Evolutionary conservation across 1,140 invertebrate genomes (phyloP).

Genomic region (Drosophila santomea): DNA sequence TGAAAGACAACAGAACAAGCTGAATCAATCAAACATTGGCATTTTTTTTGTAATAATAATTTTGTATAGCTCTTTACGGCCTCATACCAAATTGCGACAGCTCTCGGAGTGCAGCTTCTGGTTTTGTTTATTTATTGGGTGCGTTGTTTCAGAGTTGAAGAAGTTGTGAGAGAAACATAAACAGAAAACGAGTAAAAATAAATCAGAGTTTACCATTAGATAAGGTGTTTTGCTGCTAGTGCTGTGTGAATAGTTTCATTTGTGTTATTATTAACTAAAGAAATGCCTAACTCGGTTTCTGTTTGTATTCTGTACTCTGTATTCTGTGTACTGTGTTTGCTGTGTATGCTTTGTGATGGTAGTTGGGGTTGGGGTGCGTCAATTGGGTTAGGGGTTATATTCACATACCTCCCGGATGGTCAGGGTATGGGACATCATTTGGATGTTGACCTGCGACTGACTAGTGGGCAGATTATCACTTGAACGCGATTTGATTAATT

Average conservation of each 20-base stretch:
- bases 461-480: conserved; percentile 95
- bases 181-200: conserved; percentile 60
- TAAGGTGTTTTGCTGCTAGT: conserved; percentile 26
- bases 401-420: conserved; percentile 94
- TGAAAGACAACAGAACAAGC: conserved; percentile 40
- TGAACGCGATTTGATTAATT: conserved; percentile 91
- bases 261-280: conserved; percentile 18
- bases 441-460: conserved; percentile 95
- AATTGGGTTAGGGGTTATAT: background rate
- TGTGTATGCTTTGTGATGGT: conserved; percentile 21
- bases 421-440: conserved; percentile 96
- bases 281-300: conserved; percentile 48
- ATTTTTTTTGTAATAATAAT: conserved; percentile 47
- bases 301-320: conserved; percentile 30
- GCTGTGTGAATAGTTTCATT: conserved; percentile 21
- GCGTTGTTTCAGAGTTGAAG: conserved; percentile 37
- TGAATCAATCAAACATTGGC: conserved; percentile 59
- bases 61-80: conserved; percentile 45
- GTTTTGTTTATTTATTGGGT: conserved; percentile 62
- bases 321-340: conserved; percentile 10
- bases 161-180: conserved; percentile 46
- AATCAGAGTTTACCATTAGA: conserved; percentile 59
- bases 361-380: conserved; percentile 2
- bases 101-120: conserved; percentile 84
- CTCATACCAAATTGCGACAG: conserved; percentile 85